A percentile compares a stretch with the other conserved stretches of the same genome.
phyloP scores from a whole-genome alignment of 1,140 invertebrate genomes.

The Spodoptera litura region DNA sequence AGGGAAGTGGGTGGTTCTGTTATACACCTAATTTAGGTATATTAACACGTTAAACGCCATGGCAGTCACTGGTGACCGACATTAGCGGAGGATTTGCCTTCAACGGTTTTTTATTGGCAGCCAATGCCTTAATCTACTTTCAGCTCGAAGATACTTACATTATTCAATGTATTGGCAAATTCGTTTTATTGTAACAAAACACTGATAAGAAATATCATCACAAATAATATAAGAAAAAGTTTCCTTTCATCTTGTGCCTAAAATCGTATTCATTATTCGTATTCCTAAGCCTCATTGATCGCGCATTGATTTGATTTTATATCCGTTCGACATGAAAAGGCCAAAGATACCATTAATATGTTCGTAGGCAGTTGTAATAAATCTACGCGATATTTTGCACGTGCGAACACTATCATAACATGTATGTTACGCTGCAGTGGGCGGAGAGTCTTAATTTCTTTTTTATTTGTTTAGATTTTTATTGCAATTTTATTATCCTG shows the following conservation, averaged over 20 bases:
- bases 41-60: too few relatives aligned
- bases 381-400: constrained; percentile 32
- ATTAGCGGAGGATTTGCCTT: too few relatives aligned
- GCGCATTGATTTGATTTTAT: constrained; percentile 32
- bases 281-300: constrained; percentile 19
- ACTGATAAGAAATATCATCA: too few relatives aligned
- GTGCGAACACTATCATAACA: constrained; percentile 20
- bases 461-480: not conserved
- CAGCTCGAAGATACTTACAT: too few relatives aligned
- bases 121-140: too few relatives aligned
- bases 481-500: too few relatives aligned
- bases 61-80: too few relatives aligned
- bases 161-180: too few relatives aligned
- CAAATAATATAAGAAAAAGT: not conserved
- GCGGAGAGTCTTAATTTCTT: constrained; percentile 7
- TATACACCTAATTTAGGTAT: too few relatives aligned
- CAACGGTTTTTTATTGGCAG: too few relatives aligned
- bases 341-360: constrained; percentile 28
- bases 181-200: too few relatives aligned
- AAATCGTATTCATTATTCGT: constrained; percentile 8
- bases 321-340: constrained; percentile 15
- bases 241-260: not conserved
- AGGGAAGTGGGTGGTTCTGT: too few relatives aligned
- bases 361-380: constrained; percentile 29
- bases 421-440: constrained; percentile 25